Base-by-base conservation (phyloP, 2,797 vertebrate species). In the Poeciliopsis presidionis region DNA sequence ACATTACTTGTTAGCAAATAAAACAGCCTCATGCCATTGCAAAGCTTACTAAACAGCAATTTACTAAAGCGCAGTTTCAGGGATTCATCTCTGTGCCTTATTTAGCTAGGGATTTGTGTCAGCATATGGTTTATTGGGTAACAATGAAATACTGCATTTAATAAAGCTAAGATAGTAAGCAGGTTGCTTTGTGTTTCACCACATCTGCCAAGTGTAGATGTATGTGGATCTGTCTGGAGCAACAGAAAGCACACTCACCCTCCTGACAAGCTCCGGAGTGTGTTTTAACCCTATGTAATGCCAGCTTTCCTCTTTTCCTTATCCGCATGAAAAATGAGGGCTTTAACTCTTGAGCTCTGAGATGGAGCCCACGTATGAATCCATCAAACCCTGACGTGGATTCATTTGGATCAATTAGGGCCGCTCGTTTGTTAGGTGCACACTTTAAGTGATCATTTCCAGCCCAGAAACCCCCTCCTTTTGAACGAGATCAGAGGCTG, bases 341-440 rank as follows among this genome's bases (percentile, higher is more conserved):
- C 83, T 88, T 89, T 90, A 91, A 87, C 86, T 89, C 89, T 80
- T 75, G 73, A 87, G 90, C 90, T 81, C 80, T 39, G 83, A 89
- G 82, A 90, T 80, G 87, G 81, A 86, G 86, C 84, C 46, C 81
- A 33, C 30, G 73, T 76, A 72, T 55, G 83, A 91, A 93, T 94
- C 92, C 88, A 94, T 95, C 92, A 94, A 93, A 91, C 81, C 77
- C 85, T 77, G 90, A 91, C 89, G 80, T 84, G 87, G 92, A 93
- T 95, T 95, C 89, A 91, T 95, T 94, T 93, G 92, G 92, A 94
- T 95, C 93, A 95, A 95, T 95, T 93, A 94, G 91, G 87, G 79
- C 77, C 16, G 82, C 92, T 93, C 90, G 88, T 94, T 93, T 92
- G 93, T 94, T 92, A 92, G 87, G 91, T 91, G 82, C 84, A 75